phyloP scores from a whole-genome alignment of 1,140 invertebrate genomes.

The Drosophila lacertosa region DNA sequence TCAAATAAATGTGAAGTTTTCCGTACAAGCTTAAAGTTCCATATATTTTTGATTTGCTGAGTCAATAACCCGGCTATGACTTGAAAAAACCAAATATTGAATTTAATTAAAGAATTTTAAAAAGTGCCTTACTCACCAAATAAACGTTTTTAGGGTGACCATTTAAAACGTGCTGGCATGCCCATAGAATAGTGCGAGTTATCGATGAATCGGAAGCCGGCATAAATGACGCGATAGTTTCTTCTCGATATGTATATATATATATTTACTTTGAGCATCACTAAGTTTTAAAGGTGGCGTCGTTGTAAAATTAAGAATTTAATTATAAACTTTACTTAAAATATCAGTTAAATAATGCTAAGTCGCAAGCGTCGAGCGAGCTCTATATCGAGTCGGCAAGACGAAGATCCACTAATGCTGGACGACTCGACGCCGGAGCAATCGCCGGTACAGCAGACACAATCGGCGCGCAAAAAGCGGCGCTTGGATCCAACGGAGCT shows the following conservation, averaged over 20 bases:
- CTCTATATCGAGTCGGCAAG: slow-evolving; percentile 76
- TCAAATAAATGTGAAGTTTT: no score
- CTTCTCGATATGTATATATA: background rate
- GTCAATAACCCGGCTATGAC: no score
- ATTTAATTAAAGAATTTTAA: no score
- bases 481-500: slow-evolving; percentile 88
- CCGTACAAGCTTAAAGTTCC: no score
- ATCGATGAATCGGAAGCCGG: background rate
- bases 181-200: background rate
- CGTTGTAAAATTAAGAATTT: slow-evolving; percentile 32
- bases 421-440: slow-evolving; percentile 86
- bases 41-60: no score
- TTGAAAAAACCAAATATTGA: no score
- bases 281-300: slow-evolving; percentile 58
- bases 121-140: no score
- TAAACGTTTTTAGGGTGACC: no score
- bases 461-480: slow-evolving; percentile 75
- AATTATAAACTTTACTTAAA: slow-evolving; percentile 5
- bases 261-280: slow-evolving; percentile 10
- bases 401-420: slow-evolving; percentile 78
- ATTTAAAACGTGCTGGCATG: background rate
- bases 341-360: slow-evolving; percentile 54
- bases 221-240: background rate
- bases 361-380: slow-evolving; percentile 81
- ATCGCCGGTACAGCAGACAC: slow-evolving; percentile 83